Conservation (phyloP, 2,113 vertebrate genomes). For the Aegithalos caudatus region DNA sequence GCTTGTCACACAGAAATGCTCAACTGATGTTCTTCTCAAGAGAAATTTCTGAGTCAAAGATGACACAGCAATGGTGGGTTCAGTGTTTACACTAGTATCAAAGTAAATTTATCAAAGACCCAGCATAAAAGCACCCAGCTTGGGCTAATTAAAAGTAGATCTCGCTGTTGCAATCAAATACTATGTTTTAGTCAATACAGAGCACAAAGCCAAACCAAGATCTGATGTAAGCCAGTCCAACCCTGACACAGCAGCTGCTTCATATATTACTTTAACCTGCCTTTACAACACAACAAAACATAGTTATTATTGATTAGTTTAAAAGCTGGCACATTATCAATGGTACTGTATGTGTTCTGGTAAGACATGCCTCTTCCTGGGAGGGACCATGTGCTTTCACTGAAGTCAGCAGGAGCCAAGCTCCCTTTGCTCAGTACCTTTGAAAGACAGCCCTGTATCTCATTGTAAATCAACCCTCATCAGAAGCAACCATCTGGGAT, state of each 20-base stretch:
- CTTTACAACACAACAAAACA: background rate
- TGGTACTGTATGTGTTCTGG: background rate
- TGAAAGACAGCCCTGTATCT: background rate
- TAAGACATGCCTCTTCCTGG: background rate
- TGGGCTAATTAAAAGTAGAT: conserved; percentile 12
- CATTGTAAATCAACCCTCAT: background rate
- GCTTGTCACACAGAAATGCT: background rate
- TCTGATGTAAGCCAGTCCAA: background rate
- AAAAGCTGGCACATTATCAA: background rate
- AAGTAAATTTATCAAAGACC: background rate
- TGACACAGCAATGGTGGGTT: background rate
- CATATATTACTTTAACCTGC: background rate
- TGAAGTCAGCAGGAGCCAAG: background rate
- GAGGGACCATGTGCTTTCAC: background rate
- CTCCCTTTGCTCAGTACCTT: background rate
- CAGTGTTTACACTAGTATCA: background rate
- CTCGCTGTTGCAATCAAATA: background rate
- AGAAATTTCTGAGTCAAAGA: background rate
- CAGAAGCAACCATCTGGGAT: background rate
- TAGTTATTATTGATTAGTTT: background rate
- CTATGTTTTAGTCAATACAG: background rate
- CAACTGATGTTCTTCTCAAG: background rate
- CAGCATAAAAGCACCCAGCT: background rate
- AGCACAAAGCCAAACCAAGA: background rate
- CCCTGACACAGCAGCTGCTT: background rate